Percentiles rank a stretch among this genome's conserved stretches.
phyloP scores from a whole-genome alignment of 2,113 vertebrate genomes.

The Tachycineta bicolor region DNA sequence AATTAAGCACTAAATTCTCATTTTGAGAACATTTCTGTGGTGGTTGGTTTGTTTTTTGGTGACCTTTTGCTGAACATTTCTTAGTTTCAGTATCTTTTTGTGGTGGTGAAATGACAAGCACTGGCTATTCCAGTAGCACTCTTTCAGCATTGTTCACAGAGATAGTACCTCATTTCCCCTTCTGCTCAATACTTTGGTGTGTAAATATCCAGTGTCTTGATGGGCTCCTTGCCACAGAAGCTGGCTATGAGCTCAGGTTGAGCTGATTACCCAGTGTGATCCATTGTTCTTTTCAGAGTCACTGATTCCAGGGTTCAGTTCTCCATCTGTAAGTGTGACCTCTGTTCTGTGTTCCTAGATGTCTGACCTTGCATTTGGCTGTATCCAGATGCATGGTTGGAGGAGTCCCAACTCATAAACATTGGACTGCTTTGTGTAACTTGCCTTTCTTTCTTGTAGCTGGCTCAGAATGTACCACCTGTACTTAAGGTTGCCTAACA shows the following conservation, averaged over 20 bases:
- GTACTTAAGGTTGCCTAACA: background rate
- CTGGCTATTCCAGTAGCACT: background rate
- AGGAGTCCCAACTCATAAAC: background rate
- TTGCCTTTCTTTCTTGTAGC: background rate
- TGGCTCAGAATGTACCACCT: background rate
- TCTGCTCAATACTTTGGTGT: background rate
- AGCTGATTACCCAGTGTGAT: background rate
- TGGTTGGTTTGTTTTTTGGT: background rate
- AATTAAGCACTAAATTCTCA: background rate
- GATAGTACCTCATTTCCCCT: background rate
- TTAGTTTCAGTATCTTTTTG: background rate
- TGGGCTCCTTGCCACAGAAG: background rate
- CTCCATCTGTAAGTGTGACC: conserved; percentile 13
- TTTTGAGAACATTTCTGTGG: background rate
- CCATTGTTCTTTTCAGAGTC: conserved; percentile 42
- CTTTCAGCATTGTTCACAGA: background rate
- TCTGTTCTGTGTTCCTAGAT: background rate
- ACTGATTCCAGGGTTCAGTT: conserved; percentile 32
- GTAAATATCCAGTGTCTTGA: background rate
- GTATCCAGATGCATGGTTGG: background rate
- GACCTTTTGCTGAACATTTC: background rate
- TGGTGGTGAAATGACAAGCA: background rate
- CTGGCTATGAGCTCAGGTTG: background rate
- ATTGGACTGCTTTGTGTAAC: conserved; percentile 13
- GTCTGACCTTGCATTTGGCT: conserved; percentile 27